Evolutionary conservation across 2,797 vertebrate species (phyloP), one percentile per base, ranked within the genome.

Genomic region (Sebastes minor): DNA sequence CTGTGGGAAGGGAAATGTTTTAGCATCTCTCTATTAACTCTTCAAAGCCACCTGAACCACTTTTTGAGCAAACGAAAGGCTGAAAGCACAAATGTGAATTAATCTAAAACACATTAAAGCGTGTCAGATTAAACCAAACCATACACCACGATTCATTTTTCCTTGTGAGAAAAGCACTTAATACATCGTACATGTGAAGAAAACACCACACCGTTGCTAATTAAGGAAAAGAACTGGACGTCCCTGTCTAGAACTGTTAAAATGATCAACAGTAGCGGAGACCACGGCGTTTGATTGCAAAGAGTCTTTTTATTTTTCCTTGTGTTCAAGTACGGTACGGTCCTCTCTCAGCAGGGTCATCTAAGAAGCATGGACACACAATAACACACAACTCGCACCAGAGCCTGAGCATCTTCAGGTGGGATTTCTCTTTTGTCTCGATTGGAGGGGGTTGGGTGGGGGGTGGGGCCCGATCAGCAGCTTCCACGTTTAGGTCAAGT

Each of bases 321-420:
- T 88, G 92, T 94, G 92, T 94, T 94, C 93, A 94, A 91, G 90
- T 94, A 94, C 89, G 85, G 90, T 94, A 94, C 89, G 85, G 86
- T 94, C 93, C 92, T 91, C 90, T 92, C 92, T 94, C 92, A 92
- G 92, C 92, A 92, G 88, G 87, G 83, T 94, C 92, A 93, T 93
- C 91, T 93, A 93, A 94, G 92, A 94, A 94, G 93, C 95, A 93
- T 93, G 89, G 86, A 94, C 92, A 94, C 93, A 94, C 93, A 88
- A 92, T 76, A 84, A 94, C 93, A 95, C 94, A 95, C 94, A 95
- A 95, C 94, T 95, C 92, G 89, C 93, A 95, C 93, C 94, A 94
- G 92, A 95, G 94, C 94, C 91, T 95, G 92, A 94, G 94, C 94
- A 90, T 92, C 89, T 94, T 95, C 94, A 94, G 93, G 94, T 94